Evolutionary conservation across 1,140 invertebrate species (phyloP).

Genomic region (Micrasema minimum): DNA sequence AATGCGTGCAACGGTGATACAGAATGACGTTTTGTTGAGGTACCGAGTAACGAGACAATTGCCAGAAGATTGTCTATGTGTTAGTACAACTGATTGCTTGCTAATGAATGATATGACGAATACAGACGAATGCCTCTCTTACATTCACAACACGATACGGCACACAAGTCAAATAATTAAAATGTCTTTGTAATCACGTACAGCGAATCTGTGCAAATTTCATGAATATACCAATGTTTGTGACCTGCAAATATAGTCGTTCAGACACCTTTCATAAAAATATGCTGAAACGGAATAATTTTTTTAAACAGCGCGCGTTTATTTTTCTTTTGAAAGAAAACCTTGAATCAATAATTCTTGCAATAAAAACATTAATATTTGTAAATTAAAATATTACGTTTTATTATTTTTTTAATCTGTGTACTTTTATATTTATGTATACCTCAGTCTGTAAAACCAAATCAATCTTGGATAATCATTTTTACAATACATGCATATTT

Average conservation of each 20-base stretch:
- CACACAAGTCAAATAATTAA: background rate
- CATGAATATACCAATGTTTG: background rate
- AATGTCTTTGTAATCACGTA: background rate
- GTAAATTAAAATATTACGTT: too few species aligned
- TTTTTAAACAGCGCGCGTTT: too few species aligned
- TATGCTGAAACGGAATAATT: background rate
- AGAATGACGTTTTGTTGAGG: slow-evolving; percentile 18
- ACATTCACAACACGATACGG: background rate
- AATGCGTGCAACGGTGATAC: background rate
- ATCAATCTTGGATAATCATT: too few species aligned
- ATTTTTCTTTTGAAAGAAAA: too few species aligned
- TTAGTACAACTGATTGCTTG: background rate
- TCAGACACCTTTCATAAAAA: background rate
- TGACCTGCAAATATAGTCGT: background rate
- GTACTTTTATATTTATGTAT: too few species aligned
- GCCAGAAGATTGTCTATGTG: slow-evolving; percentile 2
- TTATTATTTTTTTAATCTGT: too few species aligned
- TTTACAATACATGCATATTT: too few species aligned
- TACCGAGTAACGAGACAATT: background rate
- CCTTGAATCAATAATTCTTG: too few species aligned
- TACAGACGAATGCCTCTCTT: background rate
- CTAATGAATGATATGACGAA: slow-evolving; percentile 20
- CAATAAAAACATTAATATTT: too few species aligned
- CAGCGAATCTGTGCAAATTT: background rate
- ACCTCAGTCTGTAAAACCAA: too few species aligned